A percentile compares a stretch with the other conserved stretches of the same genome.
Evolutionary conservation across 2,797 vertebrate genomes (phyloP).

Genomic region (Microctenopoma steveboyesi): DNA sequence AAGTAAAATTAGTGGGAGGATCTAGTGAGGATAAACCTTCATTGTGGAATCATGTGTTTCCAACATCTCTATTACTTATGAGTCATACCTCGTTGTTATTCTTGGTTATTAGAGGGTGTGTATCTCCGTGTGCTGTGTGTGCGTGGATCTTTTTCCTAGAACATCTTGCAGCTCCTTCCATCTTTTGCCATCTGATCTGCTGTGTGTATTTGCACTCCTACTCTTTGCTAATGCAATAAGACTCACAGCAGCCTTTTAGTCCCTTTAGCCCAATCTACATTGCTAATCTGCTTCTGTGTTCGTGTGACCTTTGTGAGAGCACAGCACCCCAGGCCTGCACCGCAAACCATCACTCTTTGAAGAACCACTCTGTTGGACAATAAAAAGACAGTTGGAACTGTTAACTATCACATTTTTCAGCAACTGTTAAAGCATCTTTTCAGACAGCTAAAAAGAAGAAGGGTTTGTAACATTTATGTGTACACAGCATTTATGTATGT

Average conservation of each 20-base stretch:
- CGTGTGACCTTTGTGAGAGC: slow-evolving; percentile 79
- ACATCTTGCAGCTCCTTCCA: slow-evolving; percentile 30
- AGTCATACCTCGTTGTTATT: slow-evolving; percentile 36
- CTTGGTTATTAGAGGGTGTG: slow-evolving; percentile 22
- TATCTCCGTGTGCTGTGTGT: slow-evolving; percentile 10
- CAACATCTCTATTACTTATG: slow-evolving; percentile 31
- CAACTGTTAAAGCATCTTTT: not conserved
- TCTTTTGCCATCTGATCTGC: slow-evolving; percentile 59
- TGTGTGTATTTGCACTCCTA: slow-evolving; percentile 59
- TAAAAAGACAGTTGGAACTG: slow-evolving; percentile 55
- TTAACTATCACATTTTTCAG: slow-evolving; percentile 13
- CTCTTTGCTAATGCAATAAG: slow-evolving; percentile 78
- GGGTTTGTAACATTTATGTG: not conserved
- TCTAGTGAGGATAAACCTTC: slow-evolving; percentile 26
- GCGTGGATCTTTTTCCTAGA: slow-evolving; percentile 21
- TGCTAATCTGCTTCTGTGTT: slow-evolving; percentile 79
- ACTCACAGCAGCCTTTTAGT: slow-evolving; percentile 77
- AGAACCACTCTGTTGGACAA: slow-evolving; percentile 60
- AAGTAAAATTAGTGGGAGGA: slow-evolving; percentile 33
- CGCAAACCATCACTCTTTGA: slow-evolving; percentile 66
- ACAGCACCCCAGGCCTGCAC: slow-evolving; percentile 74
- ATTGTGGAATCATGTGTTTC: slow-evolving; percentile 22
- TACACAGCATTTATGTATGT: not conserved
- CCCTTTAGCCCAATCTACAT: slow-evolving; percentile 81
- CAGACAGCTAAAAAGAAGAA: not conserved